Percentiles rank a stretch among this genome's conserved stretches.
These are phyloP conservation scores for Entosphenus tridentatus DNA, from an alignment of 2,113 vertebrate genomes.

Conservation along the genomic window DNA sequence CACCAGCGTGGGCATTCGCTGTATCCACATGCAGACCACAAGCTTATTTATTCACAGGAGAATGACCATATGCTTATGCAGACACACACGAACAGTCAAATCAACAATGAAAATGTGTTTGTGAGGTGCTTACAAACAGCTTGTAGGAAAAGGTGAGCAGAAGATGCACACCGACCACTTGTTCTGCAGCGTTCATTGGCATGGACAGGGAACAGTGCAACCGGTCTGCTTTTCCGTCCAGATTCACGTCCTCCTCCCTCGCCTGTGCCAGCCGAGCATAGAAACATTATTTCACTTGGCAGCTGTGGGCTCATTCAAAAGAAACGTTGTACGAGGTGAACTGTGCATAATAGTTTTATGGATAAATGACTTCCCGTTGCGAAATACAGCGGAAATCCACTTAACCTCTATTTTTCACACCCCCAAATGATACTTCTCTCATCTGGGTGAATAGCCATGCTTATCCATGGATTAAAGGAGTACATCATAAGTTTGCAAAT, in stretches of 20 bases:
- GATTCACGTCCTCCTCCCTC: conserved; percentile 63
- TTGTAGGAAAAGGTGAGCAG: conserved; percentile 72
- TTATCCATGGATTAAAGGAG: no score
- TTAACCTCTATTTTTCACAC: no score
- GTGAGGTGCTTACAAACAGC: conserved; percentile 34
- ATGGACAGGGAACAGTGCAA: conserved; percentile 42
- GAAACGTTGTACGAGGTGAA: no score
- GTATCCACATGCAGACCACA: conserved; percentile 8
- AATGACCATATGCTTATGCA: no score
- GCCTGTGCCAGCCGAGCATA: conserved; percentile 21
- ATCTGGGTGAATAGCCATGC: no score
- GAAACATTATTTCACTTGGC: background rate
- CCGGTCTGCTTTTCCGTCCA: conserved; percentile 54
- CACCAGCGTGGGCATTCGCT: conserved; percentile 67
- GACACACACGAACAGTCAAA: no score
- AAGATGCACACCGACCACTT: conserved; percentile 49
- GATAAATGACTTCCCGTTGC: conserved; percentile 32
- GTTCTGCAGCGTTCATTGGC: conserved; percentile 39
- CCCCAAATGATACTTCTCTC: no score
- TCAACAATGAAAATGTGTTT: no score
- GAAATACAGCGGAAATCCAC: background rate
- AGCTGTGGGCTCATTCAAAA: no score
- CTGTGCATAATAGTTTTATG: background rate
- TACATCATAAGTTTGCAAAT: no score
- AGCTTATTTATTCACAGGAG: no score